Evolutionary conservation across 2,113 vertebrate genomes (phyloP).

Genomic region (Conger conger): DNA sequence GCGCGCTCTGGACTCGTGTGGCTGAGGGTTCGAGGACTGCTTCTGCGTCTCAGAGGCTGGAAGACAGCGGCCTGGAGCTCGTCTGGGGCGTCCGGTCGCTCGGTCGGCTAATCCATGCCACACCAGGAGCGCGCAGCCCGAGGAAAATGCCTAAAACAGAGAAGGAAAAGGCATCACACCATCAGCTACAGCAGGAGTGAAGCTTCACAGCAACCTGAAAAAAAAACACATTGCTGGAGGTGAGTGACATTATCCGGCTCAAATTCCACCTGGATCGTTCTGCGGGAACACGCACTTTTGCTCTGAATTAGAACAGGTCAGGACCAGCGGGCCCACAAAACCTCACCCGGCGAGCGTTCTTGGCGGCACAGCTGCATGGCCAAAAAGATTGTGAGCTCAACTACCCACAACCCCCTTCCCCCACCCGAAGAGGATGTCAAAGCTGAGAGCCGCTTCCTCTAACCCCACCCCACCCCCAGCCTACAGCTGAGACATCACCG

Average conservation of each 20-base stretch:
- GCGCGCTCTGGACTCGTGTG: neutral
- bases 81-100: neutral
- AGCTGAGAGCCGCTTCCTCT: conserved; percentile 68
- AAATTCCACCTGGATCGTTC: neutral
- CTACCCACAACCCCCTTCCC: neutral
- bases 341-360: neutral
- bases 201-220: neutral
- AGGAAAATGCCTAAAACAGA: conserved; percentile 23
- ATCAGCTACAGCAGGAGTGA: neutral
- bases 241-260: neutral
- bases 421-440: conserved; percentile 63
- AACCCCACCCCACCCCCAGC: conserved; percentile 57
- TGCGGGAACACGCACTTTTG: neutral
- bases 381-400: conserved; percentile 47
- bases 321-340: neutral
- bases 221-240: neutral
- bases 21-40: neutral
- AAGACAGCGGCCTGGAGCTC: neutral
- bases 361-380: conserved; percentile 16
- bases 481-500: conserved; percentile 65
- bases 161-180: conserved; percentile 2
- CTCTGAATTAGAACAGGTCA: neutral
- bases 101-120: neutral
- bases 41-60: neutral
- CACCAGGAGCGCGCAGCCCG: conserved; percentile 25